Percentiles rank a stretch among this genome's conserved stretches.
These are phyloP conservation scores for Xiphophorus couchianus DNA, from an alignment of 2,113 vertebrate genomes.

Conservation along the genomic window DNA sequence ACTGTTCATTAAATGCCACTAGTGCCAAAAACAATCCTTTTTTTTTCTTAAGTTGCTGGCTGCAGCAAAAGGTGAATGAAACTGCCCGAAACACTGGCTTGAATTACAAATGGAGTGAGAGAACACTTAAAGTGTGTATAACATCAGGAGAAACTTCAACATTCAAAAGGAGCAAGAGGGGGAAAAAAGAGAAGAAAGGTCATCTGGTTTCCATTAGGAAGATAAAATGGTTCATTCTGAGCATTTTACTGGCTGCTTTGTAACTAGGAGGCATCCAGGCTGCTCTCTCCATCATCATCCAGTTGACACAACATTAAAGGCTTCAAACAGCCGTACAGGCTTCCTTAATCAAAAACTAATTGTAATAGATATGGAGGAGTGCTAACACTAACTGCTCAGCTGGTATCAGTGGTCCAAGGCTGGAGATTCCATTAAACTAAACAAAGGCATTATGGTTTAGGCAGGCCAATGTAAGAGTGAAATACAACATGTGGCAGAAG, in stretches of 20 bases:
- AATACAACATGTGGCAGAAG: conserved; percentile 84
- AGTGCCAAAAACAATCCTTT: too few relatives aligned
- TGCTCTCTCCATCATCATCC: conserved; percentile 95
- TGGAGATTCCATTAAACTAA: conserved; percentile 92
- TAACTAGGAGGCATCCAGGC: conserved; percentile 92
- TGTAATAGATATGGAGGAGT: conserved; percentile 99
- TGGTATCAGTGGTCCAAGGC: conserved; percentile 87
- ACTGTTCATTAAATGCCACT: too few relatives aligned
- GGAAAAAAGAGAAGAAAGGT: conserved; percentile 77
- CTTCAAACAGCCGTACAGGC: conserved; percentile 89
- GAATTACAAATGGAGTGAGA: conserved; percentile 68
- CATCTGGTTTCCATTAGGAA: conserved; percentile 99
- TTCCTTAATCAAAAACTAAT: conserved; percentile 99
- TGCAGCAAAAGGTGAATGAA: conserved; percentile 47
- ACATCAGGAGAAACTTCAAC: conserved; percentile 88
- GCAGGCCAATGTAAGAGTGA: conserved; percentile 88
- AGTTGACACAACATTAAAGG: conserved; percentile 99
- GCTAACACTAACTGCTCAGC: conserved; percentile 92
- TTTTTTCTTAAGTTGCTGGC: conserved; percentile 19
- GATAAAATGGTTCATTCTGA: conserved; percentile 98
- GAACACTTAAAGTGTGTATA: conserved; percentile 62
- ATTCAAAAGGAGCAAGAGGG: conserved; percentile 76
- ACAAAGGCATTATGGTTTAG: conserved; percentile 85
- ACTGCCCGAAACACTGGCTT: conserved; percentile 53
- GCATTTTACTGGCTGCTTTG: conserved; percentile 96